Conservation (phyloP, 64 coral and sea anemone genomes). For the Trachythela sp. region DNA sequence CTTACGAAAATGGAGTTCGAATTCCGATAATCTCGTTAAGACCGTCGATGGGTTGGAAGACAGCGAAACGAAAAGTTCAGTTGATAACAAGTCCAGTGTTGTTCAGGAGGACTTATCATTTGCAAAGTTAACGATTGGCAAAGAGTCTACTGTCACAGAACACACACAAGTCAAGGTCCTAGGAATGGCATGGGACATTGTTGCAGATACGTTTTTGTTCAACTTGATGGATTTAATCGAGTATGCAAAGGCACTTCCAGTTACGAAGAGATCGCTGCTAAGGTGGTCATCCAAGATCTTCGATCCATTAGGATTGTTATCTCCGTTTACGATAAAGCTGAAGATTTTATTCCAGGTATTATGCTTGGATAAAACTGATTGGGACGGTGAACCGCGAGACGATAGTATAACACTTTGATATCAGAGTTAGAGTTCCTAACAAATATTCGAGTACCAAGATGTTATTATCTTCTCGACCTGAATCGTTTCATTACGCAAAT, state of each 20-base stretch:
- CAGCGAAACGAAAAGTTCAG: neutral
- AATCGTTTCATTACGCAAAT: neutral
- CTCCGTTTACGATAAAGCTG: neutral
- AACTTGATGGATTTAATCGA: neutral
- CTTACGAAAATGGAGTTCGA: neutral
- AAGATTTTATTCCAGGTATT: slow-evolving; percentile 32
- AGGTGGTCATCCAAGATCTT: slow-evolving; percentile 7
- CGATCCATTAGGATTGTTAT: neutral
- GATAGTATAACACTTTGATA: slow-evolving; percentile 10
- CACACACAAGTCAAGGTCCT: slow-evolving; percentile 20
- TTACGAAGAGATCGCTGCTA: slow-evolving; percentile 24
- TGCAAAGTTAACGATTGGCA: neutral
- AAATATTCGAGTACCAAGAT: slow-evolving; percentile 24
- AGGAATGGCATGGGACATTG: slow-evolving; percentile 26
- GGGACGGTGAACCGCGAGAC: slow-evolving; percentile 6
- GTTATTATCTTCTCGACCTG: slow-evolving; percentile 4
- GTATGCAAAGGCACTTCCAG: neutral
- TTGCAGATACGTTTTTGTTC: slow-evolving; percentile 15
- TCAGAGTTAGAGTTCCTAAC: neutral
- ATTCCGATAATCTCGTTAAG: neutral
- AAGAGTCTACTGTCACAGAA: neutral
- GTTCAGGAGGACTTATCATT: slow-evolving; percentile 17
- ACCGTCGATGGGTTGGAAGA: neutral
- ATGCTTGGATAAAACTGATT: slow-evolving; percentile 16
- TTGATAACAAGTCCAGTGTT: neutral